Evolutionary conservation across 2,888 invertebrate genomes (phyloP).

Genomic region (Euzophera pinguis): DNA sequence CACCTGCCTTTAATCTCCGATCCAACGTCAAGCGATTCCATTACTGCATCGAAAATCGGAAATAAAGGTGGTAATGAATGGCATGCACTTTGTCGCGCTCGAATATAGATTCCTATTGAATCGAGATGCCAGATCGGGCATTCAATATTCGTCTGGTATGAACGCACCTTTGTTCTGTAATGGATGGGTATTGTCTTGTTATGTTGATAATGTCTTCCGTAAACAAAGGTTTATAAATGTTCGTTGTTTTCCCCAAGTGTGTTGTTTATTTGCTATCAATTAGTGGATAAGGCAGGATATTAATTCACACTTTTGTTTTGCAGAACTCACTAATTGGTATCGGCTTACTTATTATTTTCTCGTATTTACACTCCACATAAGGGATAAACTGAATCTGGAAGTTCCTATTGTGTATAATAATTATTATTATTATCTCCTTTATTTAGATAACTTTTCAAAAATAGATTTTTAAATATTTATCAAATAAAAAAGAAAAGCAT

Average conservation of each 20-base stretch:
- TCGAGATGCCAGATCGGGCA: background rate
- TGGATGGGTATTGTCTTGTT: background rate
- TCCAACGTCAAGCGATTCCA: constrained; percentile 33
- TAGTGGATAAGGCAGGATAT: background rate
- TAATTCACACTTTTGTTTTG: background rate
- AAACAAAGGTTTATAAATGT: constrained; percentile 6
- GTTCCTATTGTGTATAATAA: too few relatives aligned
- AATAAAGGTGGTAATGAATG: constrained; percentile 38
- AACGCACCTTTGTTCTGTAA: background rate
- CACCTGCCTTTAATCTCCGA: constrained; percentile 13
- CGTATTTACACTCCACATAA: too few relatives aligned
- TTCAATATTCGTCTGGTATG: background rate
- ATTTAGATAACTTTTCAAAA: too few relatives aligned
- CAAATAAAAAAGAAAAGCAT: too few relatives aligned
- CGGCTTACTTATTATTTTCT: too few relatives aligned
- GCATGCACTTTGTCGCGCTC: constrained; percentile 11
- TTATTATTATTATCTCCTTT: too few relatives aligned
- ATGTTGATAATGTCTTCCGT: background rate
- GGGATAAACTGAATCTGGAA: too few relatives aligned
- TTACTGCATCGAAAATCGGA: constrained; percentile 43
- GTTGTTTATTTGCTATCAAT: constrained; percentile 4
- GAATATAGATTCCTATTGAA: constrained; percentile 7
- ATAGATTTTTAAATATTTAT: too few relatives aligned
- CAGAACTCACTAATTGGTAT: too few relatives aligned
- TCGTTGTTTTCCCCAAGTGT: background rate